These are phyloP conservation scores for Lydus trimaculatus DNA, from an alignment of 2,888 invertebrate species.

Conservation along the genomic window DNA sequence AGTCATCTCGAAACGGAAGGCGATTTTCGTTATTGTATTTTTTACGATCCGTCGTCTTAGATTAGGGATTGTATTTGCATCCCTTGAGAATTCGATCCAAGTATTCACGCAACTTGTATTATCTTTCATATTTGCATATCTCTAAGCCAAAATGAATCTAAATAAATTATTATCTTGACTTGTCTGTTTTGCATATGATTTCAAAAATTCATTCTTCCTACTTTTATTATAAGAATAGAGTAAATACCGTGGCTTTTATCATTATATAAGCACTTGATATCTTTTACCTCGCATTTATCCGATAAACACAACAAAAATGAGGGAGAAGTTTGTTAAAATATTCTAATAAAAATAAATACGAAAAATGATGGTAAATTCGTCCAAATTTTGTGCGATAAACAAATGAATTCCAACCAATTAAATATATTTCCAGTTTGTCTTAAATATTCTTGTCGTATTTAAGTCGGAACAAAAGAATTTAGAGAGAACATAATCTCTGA, in stretches of 20 bases:
- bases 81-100: constrained; percentile 48
- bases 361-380: neutral
- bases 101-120: constrained; percentile 56
- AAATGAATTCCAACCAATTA: constrained; percentile 14
- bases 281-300: constrained; percentile 1
- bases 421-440: constrained; percentile 15
- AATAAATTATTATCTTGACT: constrained; percentile 56
- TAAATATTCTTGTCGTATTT: constrained; percentile 16
- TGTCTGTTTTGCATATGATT: constrained; percentile 45
- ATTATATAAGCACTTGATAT: constrained; percentile 12
- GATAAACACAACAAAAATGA: constrained; percentile 14
- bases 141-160: constrained; percentile 50
- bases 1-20: constrained; percentile 25
- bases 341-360: neutral
- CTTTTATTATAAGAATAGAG: constrained; percentile 13
- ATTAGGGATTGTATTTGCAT: constrained; percentile 49
- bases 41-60: constrained; percentile 52
- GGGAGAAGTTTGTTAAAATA: neutral
- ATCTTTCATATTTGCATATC: constrained; percentile 58
- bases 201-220: constrained; percentile 22
- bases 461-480: constrained; percentile 18
- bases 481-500: constrained; percentile 38
- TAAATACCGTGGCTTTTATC: constrained; percentile 11
- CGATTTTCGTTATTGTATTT: constrained; percentile 49
- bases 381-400: constrained; percentile 4